These are phyloP conservation scores for Bacillus rossius DNA, from an alignment of 1,140 invertebrate species.

Conservation along the genomic window DNA sequence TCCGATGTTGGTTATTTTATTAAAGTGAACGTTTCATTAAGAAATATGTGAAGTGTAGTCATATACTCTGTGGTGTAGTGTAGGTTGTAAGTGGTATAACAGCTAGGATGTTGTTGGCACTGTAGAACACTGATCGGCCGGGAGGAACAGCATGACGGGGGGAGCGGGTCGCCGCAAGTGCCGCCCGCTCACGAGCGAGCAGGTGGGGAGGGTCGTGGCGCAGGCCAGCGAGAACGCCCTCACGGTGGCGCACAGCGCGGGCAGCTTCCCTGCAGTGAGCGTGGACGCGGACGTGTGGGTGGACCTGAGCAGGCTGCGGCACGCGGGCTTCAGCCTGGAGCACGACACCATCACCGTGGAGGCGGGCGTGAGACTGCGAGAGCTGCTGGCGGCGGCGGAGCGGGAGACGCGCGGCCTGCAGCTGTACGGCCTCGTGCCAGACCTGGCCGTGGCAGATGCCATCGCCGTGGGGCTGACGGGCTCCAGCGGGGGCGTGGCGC, in stretches of 20 bases:
- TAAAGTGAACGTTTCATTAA: too few relatives aligned
- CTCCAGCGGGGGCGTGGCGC: constrained; percentile 8
- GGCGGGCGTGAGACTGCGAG: constrained; percentile 7
- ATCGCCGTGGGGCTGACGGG: constrained; percentile 12
- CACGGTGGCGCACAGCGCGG: constrained; percentile 3
- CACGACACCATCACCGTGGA: constrained; percentile 11
- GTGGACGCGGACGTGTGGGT: constrained; percentile 3
- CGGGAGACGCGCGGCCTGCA: constrained; percentile 7
- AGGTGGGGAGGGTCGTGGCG: constrained; percentile 5
- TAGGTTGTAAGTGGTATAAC: too few relatives aligned
- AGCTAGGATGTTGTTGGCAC: too few relatives aligned
- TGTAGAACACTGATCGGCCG: too few relatives aligned
- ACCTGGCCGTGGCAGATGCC: constrained; percentile 14
- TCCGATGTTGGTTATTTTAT: too few relatives aligned
- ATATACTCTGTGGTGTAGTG: too few relatives aligned
- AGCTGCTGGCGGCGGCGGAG: constrained; percentile 3
- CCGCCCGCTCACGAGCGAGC: too few relatives aligned
- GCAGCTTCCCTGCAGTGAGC: constrained; percentile 1
- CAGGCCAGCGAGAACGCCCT: constrained; percentile 12
- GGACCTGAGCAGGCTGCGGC: constrained; percentile 3
- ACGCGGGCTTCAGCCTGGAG: constrained; percentile 2
- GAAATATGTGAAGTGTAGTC: too few relatives aligned
- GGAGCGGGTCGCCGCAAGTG: too few relatives aligned
- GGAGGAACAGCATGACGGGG: too few relatives aligned
- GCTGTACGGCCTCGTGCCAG: constrained; percentile 10